phyloP scores from a whole-genome alignment of 2,113 vertebrate species.

The Phycodurus eques region DNA sequence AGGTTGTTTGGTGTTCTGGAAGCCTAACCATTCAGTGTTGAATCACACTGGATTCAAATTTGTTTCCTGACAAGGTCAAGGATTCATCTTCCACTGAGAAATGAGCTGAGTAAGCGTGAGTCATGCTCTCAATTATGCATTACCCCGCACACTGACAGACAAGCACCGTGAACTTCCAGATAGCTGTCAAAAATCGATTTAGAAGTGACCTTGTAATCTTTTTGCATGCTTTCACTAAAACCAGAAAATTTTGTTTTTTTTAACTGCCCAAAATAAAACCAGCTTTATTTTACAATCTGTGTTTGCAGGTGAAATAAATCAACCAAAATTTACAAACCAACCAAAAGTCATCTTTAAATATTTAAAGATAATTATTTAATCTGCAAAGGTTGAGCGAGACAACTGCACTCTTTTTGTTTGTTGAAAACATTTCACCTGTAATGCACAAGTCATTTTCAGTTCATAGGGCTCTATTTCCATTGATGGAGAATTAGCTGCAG shows the following conservation, averaged over 20 bases:
- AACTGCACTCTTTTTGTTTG: not conserved
- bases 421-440: not conserved
- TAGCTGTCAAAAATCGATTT: conserved; percentile 32
- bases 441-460: not conserved
- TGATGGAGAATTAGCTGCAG: too few species aligned
- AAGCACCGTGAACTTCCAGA: conserved; percentile 33
- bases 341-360: too few species aligned
- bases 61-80: conserved; percentile 36
- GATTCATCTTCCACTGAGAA: conserved; percentile 35
- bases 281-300: not conserved
- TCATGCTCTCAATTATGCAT: conserved; percentile 62
- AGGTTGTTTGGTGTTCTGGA: conserved; percentile 42
- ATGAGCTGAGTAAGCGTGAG: conserved; percentile 56
- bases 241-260: not conserved
- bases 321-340: not conserved
- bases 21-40: conserved; percentile 26
- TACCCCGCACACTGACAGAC: conserved; percentile 25
- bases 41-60: conserved; percentile 36
- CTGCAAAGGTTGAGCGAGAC: not conserved
- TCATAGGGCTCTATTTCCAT: too few species aligned
- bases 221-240: conserved; percentile 2
- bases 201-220: conserved; percentile 19
- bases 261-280: not conserved
- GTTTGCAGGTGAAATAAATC: not conserved
- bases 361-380: not conserved